These are phyloP conservation scores for Linepithema humile DNA, from an alignment of 1,140 invertebrate species.

Conservation along the genomic window DNA sequence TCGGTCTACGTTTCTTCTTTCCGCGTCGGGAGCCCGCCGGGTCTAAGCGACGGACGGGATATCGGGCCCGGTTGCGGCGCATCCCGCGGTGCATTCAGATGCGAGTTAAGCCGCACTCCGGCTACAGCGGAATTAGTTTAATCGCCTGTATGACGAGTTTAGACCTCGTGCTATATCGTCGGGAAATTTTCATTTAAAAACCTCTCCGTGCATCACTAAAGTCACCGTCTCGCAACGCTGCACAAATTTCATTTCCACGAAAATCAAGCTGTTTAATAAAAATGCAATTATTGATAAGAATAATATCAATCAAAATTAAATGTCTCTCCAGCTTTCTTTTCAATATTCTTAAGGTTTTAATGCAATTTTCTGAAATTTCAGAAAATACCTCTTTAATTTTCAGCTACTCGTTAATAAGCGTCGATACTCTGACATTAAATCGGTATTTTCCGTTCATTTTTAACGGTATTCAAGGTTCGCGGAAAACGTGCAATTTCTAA, in stretches of 20 bases:
- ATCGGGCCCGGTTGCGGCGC: neutral
- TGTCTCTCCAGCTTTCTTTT: too few relatives aligned
- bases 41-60: slow-evolving; percentile 41
- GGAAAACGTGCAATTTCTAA: neutral
- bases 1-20: slow-evolving; percentile 62
- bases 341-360: too few relatives aligned
- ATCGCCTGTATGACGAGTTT: slow-evolving; percentile 31
- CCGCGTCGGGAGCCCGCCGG: slow-evolving; percentile 12
- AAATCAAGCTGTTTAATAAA: neutral
- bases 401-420: neutral
- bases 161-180: neutral
- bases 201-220: neutral
- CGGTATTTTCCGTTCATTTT: neutral
- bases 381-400: too few relatives aligned
- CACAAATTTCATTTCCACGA: neutral
- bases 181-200: neutral
- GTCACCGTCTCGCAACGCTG: neutral
- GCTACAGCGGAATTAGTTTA: slow-evolving; percentile 33
- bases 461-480: neutral
- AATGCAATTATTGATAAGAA: neutral
- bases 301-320: neutral
- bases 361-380: too few relatives aligned
- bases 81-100: slow-evolving; percentile 12
- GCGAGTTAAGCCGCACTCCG: slow-evolving; percentile 21
- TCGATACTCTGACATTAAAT: neutral